Evolutionary conservation across 2,888 invertebrate genomes (phyloP).

Genomic region (Drosophila ustulata): DNA sequence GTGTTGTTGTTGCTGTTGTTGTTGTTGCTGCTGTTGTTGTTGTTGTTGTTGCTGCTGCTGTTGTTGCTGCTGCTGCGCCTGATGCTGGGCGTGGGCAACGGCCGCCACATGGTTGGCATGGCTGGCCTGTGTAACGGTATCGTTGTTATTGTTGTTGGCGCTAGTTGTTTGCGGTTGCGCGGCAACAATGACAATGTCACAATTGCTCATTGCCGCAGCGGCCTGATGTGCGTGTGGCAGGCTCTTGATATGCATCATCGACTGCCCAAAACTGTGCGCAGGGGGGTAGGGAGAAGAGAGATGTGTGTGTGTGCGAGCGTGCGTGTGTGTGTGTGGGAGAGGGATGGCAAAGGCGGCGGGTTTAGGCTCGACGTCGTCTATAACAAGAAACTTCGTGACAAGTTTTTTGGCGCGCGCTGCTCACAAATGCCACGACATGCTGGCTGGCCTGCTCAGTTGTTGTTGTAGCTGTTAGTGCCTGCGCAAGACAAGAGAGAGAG

Average conservation of each 20-base stretch:
- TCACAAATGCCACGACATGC: constrained; percentile 68
- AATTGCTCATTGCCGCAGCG: constrained; percentile 84
- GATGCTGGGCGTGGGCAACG: constrained; percentile 70
- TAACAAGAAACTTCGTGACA: constrained; percentile 63
- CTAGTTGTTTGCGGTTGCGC: constrained; percentile 81
- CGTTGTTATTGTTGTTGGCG: constrained; percentile 77
- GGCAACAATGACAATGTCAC: constrained; percentile 84
- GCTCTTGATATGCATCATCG: constrained; percentile 82
- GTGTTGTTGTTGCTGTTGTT: constrained; percentile 73
- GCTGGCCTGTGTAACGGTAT: constrained; percentile 74
- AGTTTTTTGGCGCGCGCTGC: constrained; percentile 64
- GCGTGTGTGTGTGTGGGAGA: constrained; percentile 6
- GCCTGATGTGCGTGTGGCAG: constrained; percentile 83
- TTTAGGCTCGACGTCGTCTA: constrained; percentile 39
- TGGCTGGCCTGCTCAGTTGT: constrained; percentile 58
- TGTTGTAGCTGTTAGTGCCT: constrained; percentile 51
- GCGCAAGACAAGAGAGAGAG: constrained; percentile 24
- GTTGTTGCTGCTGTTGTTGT: constrained; percentile 73
- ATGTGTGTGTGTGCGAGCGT: neutral
- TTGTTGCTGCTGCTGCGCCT: constrained; percentile 70
- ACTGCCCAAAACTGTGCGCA: constrained; percentile 54
- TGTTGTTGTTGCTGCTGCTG: constrained; percentile 64
- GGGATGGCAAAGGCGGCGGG: constrained; percentile 9
- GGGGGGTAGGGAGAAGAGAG: neutral
- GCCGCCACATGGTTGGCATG: constrained; percentile 70